Evolutionary conservation across 2,113 vertebrate species (phyloP), one percentile per base, ranked within the genome.

Genomic region (Siniperca knerii): DNA sequence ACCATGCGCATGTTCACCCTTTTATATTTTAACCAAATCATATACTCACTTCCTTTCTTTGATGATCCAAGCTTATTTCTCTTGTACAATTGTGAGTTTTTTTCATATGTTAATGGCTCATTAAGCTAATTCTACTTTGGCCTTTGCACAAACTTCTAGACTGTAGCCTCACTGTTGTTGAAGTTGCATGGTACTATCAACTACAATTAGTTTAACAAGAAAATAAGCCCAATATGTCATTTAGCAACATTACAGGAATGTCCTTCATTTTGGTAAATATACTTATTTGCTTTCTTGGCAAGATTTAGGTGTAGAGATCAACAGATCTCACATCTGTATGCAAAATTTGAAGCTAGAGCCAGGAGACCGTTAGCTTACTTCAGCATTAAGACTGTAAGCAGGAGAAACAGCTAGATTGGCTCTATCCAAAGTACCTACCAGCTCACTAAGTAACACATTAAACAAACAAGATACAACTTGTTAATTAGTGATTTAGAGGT

Each of bases 81-180:
- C 40, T 64, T 11, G 4, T 40, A 65, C 16, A 55, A 5, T 12
- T 79, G 12, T 79, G 42, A 71, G 13, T 11, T 42, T 8, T 61
- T 21, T 57, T 74, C 37, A 62, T 35, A 77, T 66, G 68, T 48
- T 72, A 57, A 65, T 57, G 5, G 4, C 2, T 58, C 69, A 71
- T 80, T 64, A 44, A 65, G 44, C 76, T 68, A 48, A 55, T 62
- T 75, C 40, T 70, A 64, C 61, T 46, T 64, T 67, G 18, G 20
- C 18, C 44, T 77, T 40, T 61, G 68, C 68, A 48, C 40, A 77
- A 40, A 58, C 66, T 23, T 58, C 44, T 68, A 33, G 8, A 44
- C 52, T 62, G 65, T 77, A 25, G 60, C 76, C 20, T 85, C 50
- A 1, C 57, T 75, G 64, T 68, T 35, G 50, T 48, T 65, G 8